Evolutionary conservation across 2,888 invertebrate species (phyloP).

Genomic region (Heteromurus nitidus): DNA sequence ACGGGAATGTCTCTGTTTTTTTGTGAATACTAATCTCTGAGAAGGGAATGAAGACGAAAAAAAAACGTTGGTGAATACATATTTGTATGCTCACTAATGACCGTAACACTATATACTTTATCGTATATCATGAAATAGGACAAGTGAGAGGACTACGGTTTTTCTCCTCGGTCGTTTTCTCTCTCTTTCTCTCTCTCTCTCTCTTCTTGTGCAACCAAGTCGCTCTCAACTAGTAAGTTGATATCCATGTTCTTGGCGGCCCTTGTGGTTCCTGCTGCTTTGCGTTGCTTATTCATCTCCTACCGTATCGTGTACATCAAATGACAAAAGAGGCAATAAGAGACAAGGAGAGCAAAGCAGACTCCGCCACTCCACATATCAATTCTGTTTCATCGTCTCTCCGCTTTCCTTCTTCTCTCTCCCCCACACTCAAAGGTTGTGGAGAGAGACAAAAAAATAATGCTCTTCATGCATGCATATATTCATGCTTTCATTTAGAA

Average conservation of each 20-base stretch:
- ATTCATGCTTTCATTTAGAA: slow-evolving; percentile 20
- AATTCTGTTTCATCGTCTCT: neutral
- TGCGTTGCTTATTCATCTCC: slow-evolving; percentile 9
- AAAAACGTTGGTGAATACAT: too few species aligned
- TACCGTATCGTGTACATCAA: slow-evolving; percentile 32
- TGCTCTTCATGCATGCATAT: slow-evolving; percentile 38
- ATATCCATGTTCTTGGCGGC: slow-evolving; percentile 58
- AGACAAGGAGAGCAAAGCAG: slow-evolving; percentile 46
- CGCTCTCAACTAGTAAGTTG: slow-evolving; percentile 60
- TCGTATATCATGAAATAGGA: too few species aligned
- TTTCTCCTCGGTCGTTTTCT: neutral
- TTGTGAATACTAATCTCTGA: too few species aligned
- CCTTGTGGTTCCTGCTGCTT: slow-evolving; percentile 43
- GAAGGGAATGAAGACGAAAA: too few species aligned
- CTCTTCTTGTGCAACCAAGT: slow-evolving; percentile 2
- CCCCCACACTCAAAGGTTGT: neutral
- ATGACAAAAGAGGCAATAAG: slow-evolving; percentile 54
- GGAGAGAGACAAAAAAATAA: slow-evolving; percentile 44
- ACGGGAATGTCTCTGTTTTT: too few species aligned
- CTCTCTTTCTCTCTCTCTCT: neutral
- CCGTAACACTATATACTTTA: too few species aligned
- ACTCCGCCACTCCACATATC: slow-evolving; percentile 29
- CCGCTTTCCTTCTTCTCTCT: slow-evolving; percentile 20
- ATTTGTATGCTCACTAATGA: slow-evolving; percentile 1
- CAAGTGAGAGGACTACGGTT: too few species aligned